These are phyloP conservation scores for Rapana venosa DNA, from an alignment of 2,888 invertebrate genomes.

Conservation along the genomic window DNA sequence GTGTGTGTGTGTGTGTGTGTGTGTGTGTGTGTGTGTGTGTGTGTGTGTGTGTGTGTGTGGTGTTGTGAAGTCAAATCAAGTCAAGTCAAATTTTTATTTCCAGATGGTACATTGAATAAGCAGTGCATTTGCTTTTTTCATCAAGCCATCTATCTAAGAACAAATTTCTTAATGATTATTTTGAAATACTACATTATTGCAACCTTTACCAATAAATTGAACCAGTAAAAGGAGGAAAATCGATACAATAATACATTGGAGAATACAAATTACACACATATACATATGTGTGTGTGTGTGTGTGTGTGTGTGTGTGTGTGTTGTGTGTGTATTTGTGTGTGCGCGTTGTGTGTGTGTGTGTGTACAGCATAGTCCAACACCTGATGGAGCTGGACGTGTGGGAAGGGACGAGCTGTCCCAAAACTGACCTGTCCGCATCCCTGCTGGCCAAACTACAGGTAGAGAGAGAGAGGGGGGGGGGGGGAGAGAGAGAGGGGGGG, in stretches of 20 bases:
- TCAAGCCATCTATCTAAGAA: no score
- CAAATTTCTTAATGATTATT: no score
- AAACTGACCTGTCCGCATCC: constrained; percentile 58
- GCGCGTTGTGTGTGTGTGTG: not conserved
- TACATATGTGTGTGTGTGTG: not conserved
- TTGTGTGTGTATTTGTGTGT: constrained; percentile 18
- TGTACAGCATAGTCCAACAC: constrained; percentile 60
- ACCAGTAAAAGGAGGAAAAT: no score
- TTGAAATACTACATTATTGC: no score
- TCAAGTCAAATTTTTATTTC: no score
- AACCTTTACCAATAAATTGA: no score
- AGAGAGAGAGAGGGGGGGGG: not conserved
- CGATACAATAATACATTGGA: no score
- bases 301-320: no score
- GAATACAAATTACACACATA: no score
- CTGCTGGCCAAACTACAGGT: constrained; percentile 63
- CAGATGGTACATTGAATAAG: no score
- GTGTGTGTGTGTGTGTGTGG: not conserved
- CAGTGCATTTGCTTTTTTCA: no score
- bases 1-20: not conserved
- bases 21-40: constrained; percentile 5
- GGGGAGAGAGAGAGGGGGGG: not conserved
- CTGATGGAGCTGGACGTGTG: constrained; percentile 65
- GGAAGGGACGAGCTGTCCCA: constrained; percentile 60
- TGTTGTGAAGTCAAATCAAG: no score